These are phyloP conservation scores for Rhopalosiphum nymphaeae DNA, from an alignment of 2,888 invertebrate species.

Conservation along the genomic window DNA sequence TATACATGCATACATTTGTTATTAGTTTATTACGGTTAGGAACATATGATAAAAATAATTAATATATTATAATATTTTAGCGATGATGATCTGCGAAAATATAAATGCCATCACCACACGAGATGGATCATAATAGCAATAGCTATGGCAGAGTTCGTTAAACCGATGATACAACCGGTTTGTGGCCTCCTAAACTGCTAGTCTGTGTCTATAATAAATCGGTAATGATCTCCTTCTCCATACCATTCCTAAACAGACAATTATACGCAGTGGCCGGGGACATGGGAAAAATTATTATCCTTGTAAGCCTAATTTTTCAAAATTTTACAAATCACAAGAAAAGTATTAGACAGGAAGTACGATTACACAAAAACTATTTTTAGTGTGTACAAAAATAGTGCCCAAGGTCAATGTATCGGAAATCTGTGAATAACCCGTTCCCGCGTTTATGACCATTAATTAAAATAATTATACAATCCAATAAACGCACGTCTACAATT, in stretches of 20 bases:
- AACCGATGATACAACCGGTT: constrained; percentile 65
- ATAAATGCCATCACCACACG: neutral
- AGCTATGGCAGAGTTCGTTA: constrained; percentile 56
- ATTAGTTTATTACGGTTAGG: neutral
- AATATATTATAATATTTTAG: neutral
- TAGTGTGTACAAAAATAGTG: neutral
- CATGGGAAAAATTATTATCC: constrained; percentile 12
- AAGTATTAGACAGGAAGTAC: constrained; percentile 18
- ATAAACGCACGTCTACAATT: neutral
- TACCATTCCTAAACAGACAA: constrained; percentile 14
- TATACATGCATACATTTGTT: neutral
- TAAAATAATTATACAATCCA: neutral
- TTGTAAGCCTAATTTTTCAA: neutral
- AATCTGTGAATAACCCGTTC: constrained; percentile 6
- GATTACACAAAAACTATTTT: neutral
- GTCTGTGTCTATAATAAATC: constrained; percentile 59
- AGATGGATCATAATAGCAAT: neutral
- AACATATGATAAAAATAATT: neutral
- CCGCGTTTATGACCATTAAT: neutral
- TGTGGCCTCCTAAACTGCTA: constrained; percentile 63
- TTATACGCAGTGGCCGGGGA: neutral
- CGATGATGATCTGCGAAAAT: neutral
- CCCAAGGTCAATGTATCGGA: constrained; percentile 40
- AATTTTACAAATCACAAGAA: neutral
- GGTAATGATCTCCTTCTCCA: constrained; percentile 55